phyloP scores from a whole-genome alignment of 2,797 vertebrate species.

The Enteromius mattozi region DNA sequence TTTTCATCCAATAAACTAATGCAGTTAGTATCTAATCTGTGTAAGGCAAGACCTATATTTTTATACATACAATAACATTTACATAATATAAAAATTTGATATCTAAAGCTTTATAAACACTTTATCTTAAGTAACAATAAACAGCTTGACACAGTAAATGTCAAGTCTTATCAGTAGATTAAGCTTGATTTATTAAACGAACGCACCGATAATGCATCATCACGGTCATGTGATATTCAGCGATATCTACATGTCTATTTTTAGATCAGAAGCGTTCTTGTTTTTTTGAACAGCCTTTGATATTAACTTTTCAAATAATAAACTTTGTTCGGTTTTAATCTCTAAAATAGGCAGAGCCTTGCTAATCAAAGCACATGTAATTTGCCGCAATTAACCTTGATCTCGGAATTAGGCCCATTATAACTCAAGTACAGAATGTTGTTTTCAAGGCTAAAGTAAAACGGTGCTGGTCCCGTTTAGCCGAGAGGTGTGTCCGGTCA shows the following conservation, averaged over 20 bases:
- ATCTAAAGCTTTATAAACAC: not conserved
- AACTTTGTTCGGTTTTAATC: constrained; percentile 9
- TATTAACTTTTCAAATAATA: constrained; percentile 28
- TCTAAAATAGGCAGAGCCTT: not conserved
- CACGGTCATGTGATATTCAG: not conserved
- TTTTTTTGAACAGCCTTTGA: constrained; percentile 12
- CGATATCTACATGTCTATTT: not conserved
- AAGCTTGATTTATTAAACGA: not conserved
- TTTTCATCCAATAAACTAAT: not conserved
- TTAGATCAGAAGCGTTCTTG: not conserved
- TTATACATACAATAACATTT: not conserved
- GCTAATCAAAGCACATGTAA: constrained; percentile 34
- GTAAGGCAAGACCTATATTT: not conserved
- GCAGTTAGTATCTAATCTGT: not conserved
- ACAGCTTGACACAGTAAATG: not conserved
- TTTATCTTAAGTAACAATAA: not conserved
- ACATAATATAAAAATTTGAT: not conserved
- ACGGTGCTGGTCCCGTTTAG: constrained; percentile 1
- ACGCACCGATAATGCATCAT: not conserved
- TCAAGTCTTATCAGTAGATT: not conserved
- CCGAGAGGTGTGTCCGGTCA: constrained; percentile 28
- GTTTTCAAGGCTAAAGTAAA: constrained; percentile 39
- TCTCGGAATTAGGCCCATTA: constrained; percentile 33
- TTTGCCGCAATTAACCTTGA: constrained; percentile 36
- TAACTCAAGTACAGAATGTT: constrained; percentile 39